phyloP scores from a whole-genome alignment of 2,113 vertebrate genomes.

The Arizona elegans region DNA sequence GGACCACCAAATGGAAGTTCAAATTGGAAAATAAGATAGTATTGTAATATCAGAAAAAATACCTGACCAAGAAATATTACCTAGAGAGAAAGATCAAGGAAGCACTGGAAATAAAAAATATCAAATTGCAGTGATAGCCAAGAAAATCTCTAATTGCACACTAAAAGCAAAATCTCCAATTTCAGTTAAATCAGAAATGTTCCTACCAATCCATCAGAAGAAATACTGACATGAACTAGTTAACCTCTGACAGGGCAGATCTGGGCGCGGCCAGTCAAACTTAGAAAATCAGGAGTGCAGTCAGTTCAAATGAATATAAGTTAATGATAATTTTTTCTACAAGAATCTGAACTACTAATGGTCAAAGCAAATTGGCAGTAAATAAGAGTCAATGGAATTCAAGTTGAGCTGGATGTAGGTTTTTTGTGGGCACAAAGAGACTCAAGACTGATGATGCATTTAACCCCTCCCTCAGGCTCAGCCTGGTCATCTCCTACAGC shows the following conservation, averaged over 20 bases:
- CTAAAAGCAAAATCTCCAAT: neutral
- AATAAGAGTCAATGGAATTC: neutral
- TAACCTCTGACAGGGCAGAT: neutral
- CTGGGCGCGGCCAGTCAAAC: neutral
- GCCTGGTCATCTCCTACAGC: neutral
- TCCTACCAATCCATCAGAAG: neutral
- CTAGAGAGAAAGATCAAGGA: neutral
- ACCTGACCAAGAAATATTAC: neutral
- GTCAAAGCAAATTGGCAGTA: neutral
- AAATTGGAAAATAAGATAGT: neutral
- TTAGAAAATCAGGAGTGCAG: neutral
- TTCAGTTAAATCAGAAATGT: neutral
- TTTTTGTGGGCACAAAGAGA: neutral
- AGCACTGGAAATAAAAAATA: neutral
- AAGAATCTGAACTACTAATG: neutral
- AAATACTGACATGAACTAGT: neutral
- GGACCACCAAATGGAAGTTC: too few relatives aligned
- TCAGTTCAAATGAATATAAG: neutral
- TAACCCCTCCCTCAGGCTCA: neutral
- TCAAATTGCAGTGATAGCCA: neutral
- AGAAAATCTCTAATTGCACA: neutral
- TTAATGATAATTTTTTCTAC: neutral
- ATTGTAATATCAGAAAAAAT: neutral
- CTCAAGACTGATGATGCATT: neutral
- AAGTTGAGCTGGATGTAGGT: neutral